These are phyloP conservation scores for Luffia ferchaultella DNA, from an alignment of 2,888 invertebrate genomes.

Conservation along the genomic window DNA sequence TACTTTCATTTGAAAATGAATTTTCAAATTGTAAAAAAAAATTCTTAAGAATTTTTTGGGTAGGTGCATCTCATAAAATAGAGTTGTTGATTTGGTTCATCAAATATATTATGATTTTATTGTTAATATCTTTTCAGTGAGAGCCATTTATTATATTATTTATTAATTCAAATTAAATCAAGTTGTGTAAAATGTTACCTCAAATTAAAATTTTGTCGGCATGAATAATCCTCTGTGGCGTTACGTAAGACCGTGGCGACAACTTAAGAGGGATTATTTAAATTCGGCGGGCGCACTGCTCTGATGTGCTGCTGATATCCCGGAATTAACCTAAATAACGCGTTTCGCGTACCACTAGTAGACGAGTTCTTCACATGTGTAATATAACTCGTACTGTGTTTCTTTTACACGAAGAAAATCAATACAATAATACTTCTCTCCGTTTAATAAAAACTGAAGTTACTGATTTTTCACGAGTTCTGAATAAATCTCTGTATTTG, in stretches of 20 bases:
- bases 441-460: no score
- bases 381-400: no score
- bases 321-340: neutral
- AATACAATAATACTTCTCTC: no score
- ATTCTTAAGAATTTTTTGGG: no score
- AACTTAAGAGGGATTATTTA: neutral
- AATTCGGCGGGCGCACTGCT: neutral
- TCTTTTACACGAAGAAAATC: no score
- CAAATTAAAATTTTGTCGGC: neutral
- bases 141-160: neutral
- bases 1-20: no score
- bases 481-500: no score
- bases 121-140: no score
- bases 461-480: no score
- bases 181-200: neutral
- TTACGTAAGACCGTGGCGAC: neutral
- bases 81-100: neutral
- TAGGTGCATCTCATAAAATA: neutral
- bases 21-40: no score
- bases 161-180: neutral
- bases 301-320: neutral
- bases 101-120: neutral
- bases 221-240: neutral
- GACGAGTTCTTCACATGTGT: no score
- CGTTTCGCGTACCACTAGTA: neutral